A percentile compares a stretch with the other conserved stretches of the same genome.
These are phyloP conservation scores for Gopherus evgoodei DNA, from an alignment of 2,113 vertebrate species.

Conservation along the genomic window DNA sequence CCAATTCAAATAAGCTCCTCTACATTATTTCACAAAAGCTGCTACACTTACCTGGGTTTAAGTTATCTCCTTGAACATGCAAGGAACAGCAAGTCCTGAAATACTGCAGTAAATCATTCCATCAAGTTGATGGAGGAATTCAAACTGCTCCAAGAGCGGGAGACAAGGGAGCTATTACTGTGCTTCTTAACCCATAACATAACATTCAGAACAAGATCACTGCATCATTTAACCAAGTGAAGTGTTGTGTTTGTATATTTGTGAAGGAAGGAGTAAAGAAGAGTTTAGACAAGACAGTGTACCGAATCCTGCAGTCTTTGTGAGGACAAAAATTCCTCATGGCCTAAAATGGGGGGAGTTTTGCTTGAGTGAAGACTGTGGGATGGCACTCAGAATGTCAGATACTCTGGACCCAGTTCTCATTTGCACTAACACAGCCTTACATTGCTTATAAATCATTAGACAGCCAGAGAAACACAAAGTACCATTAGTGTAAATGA, in stretches of 20 bases:
- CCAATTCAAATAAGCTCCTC: constrained; percentile 2
- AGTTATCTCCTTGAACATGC: not conserved
- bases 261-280: not conserved
- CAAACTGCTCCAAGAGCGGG: constrained; percentile 61
- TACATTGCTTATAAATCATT: not conserved
- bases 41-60: constrained; percentile 1
- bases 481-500: not conserved
- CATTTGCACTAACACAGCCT: not conserved
- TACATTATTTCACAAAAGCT: constrained; percentile 31
- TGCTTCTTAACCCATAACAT: constrained; percentile 76
- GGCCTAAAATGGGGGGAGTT: not conserved
- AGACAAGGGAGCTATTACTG: constrained; percentile 70
- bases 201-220: constrained; percentile 52
- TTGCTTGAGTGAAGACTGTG: not conserved
- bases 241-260: not conserved
- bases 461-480: not conserved
- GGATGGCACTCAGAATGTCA: not conserved
- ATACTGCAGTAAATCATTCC: constrained; percentile 71
- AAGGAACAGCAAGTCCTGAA: constrained; percentile 51
- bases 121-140: constrained; percentile 78
- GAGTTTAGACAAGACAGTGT: not conserved
- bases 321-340: not conserved
- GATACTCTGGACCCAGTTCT: not conserved
- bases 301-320: not conserved
- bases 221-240: constrained; percentile 53